Evolutionary conservation across 2,113 vertebrate genomes (phyloP).

Genomic region (Notarius quadriscutis): DNA sequence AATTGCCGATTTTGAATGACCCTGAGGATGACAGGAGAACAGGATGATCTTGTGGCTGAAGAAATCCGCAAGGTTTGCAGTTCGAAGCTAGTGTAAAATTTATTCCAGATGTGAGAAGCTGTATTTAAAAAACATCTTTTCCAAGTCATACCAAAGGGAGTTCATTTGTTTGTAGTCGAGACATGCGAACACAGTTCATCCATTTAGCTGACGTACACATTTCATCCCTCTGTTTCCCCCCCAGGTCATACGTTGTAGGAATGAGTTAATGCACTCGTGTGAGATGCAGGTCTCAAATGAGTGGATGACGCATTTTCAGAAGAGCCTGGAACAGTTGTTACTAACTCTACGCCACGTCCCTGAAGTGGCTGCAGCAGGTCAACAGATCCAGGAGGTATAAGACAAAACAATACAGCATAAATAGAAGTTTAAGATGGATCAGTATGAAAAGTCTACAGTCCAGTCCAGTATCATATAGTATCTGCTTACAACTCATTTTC

Average conservation of each 20-base stretch:
- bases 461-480: neutral
- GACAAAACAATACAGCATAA: neutral
- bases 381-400: constrained; percentile 63
- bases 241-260: constrained; percentile 71
- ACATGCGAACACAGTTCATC: neutral
- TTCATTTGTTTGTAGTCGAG: neutral
- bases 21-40: neutral
- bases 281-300: constrained; percentile 60
- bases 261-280: constrained; percentile 74
- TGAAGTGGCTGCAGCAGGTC: constrained; percentile 47
- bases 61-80: neutral
- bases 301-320: constrained; percentile 64
- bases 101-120: neutral
- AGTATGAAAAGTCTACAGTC: neutral
- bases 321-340: constrained; percentile 55
- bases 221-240: neutral
- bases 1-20: neutral
- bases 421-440: neutral
- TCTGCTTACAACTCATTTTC: neutral
- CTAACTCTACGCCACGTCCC: constrained; percentile 56
- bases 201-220: neutral
- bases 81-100: neutral
- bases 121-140: neutral
- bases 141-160: neutral
- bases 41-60: neutral